Evolutionary conservation across 2,888 invertebrate genomes (phyloP), one percentile per base, ranked within the genome.

Genomic region (Dyspetes luteomarginatus): DNA sequence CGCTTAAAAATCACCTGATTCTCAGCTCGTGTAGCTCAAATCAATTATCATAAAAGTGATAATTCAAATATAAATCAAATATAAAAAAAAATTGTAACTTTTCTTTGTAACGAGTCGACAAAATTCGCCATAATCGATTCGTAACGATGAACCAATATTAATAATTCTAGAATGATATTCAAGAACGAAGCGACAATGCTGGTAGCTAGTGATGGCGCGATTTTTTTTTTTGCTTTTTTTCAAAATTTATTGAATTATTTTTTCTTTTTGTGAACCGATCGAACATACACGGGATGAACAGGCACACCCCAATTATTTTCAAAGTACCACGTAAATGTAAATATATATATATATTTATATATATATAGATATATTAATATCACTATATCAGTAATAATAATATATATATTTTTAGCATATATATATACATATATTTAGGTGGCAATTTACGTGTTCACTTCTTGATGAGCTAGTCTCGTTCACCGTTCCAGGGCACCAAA

Each of bases 401-500:
- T 48, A 50, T 24, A 45, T 65, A 43, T 65, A 26, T 65, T 7
- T 67, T 19, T 50, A 36, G 24, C 43, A 58, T 56, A 15, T 45
- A 58, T 71, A n/a, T 58, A 45, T 71, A 22, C 17, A 30, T 60
- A 83, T 74, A 68, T 62, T 65, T 69, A 60, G 52, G 52, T 73
- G 55, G 50, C 50, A 45, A 30, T 82, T 72, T 79, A 45, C 72
- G 74, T 19, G 58, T 77, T 30, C 76, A 76, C 74, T 69, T 74
- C 62, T 69, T 45, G 65, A 58, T 81, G 73, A 78, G 73, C 73
- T 78, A 71, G 45, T 79, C 43, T 72, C 81, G 72, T 75, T 80
- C 76, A 75, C 80, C 78, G 84, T 75, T 85, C 84, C 89, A 89
- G 88, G 90, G 88, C 89, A 90, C 89, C 89, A 82, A 85, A 88